Evolutionary conservation across 2,797 vertebrate species (phyloP), one percentile per base, ranked within the genome.

Genomic region (Dendrocincla tyrannina): DNA sequence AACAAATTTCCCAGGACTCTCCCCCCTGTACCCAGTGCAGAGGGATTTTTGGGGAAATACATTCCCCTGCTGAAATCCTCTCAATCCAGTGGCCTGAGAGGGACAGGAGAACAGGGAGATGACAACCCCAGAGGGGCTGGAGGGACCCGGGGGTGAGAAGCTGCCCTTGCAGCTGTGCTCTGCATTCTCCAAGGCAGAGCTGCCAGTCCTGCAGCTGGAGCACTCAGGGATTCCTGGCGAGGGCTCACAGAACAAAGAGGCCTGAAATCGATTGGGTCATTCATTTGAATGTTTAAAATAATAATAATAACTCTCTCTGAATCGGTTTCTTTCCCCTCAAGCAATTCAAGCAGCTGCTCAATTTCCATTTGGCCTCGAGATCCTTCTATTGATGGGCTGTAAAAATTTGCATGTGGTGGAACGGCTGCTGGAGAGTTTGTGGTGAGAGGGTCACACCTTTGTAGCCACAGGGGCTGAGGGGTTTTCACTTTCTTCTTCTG

Each of bases 331-430:
- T 89, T 86, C 50, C 85, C 82, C 66, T 89, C 75, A 46, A 89
- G 79, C 94, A 88, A 63, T 94, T 92, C 84, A 88, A 37, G 66
- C 91, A 84, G 73, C 88, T 76, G 95, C 92, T 92, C 25, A 0
- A 93, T 95, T 95, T 96, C 82, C 91, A 93, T 93, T 97, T 94
- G 89, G 92, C 94, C 89, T 92, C 17, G 13, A 93, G 94, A 94
- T 94, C 59, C 69, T 93, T 93, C 78, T 89, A 92, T 86, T 85
- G 94, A 94, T 81, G 62, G 17, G 32, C 76, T 93, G 33, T 86
- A 69, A 91, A 78, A 92, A 91, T 94, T 81, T 88, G 56, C 92
- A 89, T 84, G 76, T 2, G 4, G 50, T 73, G 59, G 79, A 89
- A 89, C 1, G 17, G 62, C 66, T 92, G 82, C 58, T 13, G 33